A percentile compares a stretch with the other conserved stretches of the same genome.
Evolutionary conservation across 2,797 vertebrate genomes (phyloP).

Genomic region (Emys orbicularis): DNA sequence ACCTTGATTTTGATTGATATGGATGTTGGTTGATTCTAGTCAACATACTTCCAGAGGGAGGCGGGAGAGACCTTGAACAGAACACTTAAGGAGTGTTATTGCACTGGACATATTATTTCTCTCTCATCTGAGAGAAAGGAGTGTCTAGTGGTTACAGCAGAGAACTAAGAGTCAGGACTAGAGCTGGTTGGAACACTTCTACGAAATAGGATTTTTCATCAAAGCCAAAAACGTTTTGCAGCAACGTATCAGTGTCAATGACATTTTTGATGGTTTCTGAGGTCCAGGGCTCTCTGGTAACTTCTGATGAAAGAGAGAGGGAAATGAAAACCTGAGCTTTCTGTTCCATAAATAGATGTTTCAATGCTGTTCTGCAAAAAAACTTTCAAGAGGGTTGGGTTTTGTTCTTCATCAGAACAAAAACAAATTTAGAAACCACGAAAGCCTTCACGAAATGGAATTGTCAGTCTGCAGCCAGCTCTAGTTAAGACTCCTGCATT

Average conservation of each 20-base stretch:
- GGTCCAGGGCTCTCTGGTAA: background rate
- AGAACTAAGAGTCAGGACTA: background rate
- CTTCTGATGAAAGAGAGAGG: background rate
- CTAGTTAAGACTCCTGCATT: background rate
- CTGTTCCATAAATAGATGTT: background rate
- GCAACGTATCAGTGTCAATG: background rate
- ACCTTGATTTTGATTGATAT: slow-evolving; percentile 40
- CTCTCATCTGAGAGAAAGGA: background rate
- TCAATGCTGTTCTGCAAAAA: background rate
- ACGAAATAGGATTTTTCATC: background rate
- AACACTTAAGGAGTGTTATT: background rate
- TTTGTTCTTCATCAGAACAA: background rate
- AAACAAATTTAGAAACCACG: background rate
- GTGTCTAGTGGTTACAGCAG: background rate
- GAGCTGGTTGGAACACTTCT: background rate
- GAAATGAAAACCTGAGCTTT: background rate
- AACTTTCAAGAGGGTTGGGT: background rate
- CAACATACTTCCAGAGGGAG: slow-evolving; percentile 15
- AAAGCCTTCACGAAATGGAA: background rate
- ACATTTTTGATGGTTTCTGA: background rate
- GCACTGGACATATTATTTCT: background rate
- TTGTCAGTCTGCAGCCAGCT: background rate
- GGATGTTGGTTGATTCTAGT: slow-evolving; percentile 6
- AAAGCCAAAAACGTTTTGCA: background rate
- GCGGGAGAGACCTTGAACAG: background rate